Percentiles rank a stretch among this genome's conserved stretches.
phyloP scores from a whole-genome alignment of 2,888 invertebrate genomes.

The Cerastis leucographa region DNA sequence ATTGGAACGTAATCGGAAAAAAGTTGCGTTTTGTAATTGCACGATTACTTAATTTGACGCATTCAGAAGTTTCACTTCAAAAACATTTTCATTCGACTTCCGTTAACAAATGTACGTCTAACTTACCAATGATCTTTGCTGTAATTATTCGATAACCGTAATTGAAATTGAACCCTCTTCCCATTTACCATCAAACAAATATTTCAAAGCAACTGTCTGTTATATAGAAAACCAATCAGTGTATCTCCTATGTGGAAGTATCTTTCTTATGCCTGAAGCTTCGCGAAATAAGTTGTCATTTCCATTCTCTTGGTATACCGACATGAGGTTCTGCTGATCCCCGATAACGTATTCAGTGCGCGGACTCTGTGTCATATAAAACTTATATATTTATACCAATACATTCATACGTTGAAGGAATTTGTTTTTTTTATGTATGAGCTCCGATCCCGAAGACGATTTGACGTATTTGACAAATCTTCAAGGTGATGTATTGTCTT shows the following conservation, averaged over 20 bases:
- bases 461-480: slow-evolving; percentile 57
- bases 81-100: not conserved
- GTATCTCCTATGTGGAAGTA: slow-evolving; percentile 59
- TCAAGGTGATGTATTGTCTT: slow-evolving; percentile 54
- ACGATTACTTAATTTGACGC: no score
- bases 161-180: not conserved
- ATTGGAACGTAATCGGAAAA: no score
- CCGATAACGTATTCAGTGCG: slow-evolving; percentile 58
- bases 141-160: not conserved
- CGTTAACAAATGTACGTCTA: not conserved
- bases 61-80: no score
- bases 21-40: no score
- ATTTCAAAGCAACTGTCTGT: slow-evolving; percentile 5
- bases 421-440: slow-evolving; percentile 61
- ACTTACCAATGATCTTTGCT: not conserved
- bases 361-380: slow-evolving; percentile 56
- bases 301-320: slow-evolving; percentile 55
- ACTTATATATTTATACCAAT: slow-evolving; percentile 61
- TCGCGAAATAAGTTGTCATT: slow-evolving; percentile 58
- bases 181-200: slow-evolving; percentile 17
- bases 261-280: slow-evolving; percentile 38
- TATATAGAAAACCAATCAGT: slow-evolving; percentile 63
- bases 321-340: slow-evolving; percentile 58
- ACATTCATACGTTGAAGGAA: slow-evolving; percentile 53
- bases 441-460: slow-evolving; percentile 45